Conservation (phyloP, 2,797 vertebrate genomes). For the Mus caroli region DNA sequence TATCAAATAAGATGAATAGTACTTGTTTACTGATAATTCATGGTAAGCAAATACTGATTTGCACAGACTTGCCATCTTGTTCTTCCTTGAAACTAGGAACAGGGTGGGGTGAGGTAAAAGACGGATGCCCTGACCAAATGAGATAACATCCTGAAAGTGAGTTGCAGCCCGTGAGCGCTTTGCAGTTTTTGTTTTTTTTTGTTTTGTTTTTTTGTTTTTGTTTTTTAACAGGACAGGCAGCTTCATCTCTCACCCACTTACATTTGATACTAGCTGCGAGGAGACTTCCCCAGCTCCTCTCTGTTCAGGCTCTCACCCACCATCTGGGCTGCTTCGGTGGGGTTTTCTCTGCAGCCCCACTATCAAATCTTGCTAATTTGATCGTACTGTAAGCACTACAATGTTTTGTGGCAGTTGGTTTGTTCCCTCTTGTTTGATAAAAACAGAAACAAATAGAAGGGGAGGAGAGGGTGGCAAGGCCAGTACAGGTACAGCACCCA, state of each 20-base stretch:
- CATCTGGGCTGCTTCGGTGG: neutral
- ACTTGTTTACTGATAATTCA: slow-evolving; percentile 55
- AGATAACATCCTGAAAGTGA: neutral
- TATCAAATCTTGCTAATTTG: neutral
- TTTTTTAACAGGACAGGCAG: neutral
- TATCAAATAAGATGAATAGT: slow-evolving; percentile 22
- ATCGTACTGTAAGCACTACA: neutral
- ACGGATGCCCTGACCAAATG: neutral
- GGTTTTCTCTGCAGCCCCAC: neutral
- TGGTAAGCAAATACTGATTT: slow-evolving; percentile 53
- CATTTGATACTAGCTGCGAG: neutral
- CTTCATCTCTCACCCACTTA: neutral
- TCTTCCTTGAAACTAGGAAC: slow-evolving; percentile 50
- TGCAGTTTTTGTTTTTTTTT: neutral
- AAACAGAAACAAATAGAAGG: slow-evolving; percentile 12
- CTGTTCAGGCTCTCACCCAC: neutral
- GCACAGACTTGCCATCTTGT: neutral
- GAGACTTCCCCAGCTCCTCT: neutral
- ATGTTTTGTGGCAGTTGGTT: neutral
- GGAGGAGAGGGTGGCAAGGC: neutral
- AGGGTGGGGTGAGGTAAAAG: neutral
- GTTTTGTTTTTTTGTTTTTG: neutral
- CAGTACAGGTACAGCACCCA: neutral
- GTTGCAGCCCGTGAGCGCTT: neutral
- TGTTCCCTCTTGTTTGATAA: neutral